These are phyloP conservation scores for Nemopilema nomurai DNA, from an alignment of 30 jellyfish, hydroid and myxozoan genomes.

Conservation along the genomic window DNA sequence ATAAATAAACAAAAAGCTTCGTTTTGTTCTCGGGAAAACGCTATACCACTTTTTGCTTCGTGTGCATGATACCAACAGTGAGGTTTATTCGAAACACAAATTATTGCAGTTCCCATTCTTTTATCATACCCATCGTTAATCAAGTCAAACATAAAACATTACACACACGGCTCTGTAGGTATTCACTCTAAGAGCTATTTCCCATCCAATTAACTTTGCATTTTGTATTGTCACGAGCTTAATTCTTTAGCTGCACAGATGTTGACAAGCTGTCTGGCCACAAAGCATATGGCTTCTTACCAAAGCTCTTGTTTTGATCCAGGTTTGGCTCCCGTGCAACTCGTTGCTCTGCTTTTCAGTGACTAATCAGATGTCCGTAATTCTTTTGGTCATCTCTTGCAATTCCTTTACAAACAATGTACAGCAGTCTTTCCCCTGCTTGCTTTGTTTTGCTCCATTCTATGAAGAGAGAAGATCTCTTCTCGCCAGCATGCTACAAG, in stretches of 20 bases:
- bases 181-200: neutral
- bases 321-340: neutral
- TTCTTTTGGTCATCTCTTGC: neutral
- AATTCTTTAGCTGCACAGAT: conserved; percentile 33
- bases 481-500: too few species aligned
- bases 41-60: too few species aligned
- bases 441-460: too few species aligned
- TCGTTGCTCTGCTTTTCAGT: neutral
- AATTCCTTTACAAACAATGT: neutral
- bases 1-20: too few species aligned
- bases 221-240: neutral
- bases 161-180: neutral
- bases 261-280: conserved; percentile 51
- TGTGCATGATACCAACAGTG: too few species aligned
- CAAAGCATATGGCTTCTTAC: conserved; percentile 2
- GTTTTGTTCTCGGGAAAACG: too few species aligned
- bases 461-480: too few species aligned
- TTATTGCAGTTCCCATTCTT: too few species aligned
- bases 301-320: neutral
- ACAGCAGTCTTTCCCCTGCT: too few species aligned
- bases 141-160: neutral
- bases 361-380: neutral
- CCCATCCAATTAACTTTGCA: neutral
- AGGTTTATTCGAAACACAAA: too few species aligned
- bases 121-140: neutral